These are phyloP conservation scores for Lepidocyrtoides sp. DNA, from an alignment of 2,888 invertebrate genomes.

Conservation along the genomic window DNA sequence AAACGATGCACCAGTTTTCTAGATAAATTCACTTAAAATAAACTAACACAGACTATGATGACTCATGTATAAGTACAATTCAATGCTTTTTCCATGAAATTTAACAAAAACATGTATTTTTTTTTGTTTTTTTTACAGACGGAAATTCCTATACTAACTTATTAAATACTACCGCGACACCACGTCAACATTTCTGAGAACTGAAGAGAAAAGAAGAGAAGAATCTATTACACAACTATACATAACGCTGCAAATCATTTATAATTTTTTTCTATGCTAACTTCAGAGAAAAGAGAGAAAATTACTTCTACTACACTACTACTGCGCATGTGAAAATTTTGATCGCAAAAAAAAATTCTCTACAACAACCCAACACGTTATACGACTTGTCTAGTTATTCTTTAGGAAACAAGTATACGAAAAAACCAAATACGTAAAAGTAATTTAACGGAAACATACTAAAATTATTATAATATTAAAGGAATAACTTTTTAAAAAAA, in stretches of 20 bases:
- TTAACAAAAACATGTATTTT: not conserved
- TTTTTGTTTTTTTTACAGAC: constrained; percentile 71
- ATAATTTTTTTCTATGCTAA: constrained; percentile 20
- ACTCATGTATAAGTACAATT: too few relatives aligned
- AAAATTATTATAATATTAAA: constrained; percentile 6
- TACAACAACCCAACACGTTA: constrained; percentile 59
- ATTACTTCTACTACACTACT: too few relatives aligned
- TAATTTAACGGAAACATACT: too few relatives aligned
- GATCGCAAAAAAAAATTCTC: constrained; percentile 1
- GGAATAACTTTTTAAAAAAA: not conserved
- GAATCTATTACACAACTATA: constrained; percentile 42
- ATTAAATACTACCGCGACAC: constrained; percentile 47
- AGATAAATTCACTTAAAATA: too few relatives aligned
- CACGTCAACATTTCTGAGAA: constrained; percentile 41
- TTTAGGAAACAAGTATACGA: constrained; percentile 68
- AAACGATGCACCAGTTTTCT: not conserved
- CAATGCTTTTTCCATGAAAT: too few relatives aligned
- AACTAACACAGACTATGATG: too few relatives aligned
- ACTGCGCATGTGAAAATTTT: constrained; percentile 25
- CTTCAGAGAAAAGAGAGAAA: not conserved
- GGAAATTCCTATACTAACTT: constrained; percentile 68
- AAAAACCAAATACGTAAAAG: constrained; percentile 63
- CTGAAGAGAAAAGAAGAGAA: constrained; percentile 39
- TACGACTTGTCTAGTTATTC: constrained; percentile 74
- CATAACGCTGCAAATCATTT: constrained; percentile 17